A percentile compares a stretch with the other conserved stretches of the same genome.
Evolutionary conservation across 2,888 invertebrate genomes (phyloP).

Genomic region (Cabera pusaria): DNA sequence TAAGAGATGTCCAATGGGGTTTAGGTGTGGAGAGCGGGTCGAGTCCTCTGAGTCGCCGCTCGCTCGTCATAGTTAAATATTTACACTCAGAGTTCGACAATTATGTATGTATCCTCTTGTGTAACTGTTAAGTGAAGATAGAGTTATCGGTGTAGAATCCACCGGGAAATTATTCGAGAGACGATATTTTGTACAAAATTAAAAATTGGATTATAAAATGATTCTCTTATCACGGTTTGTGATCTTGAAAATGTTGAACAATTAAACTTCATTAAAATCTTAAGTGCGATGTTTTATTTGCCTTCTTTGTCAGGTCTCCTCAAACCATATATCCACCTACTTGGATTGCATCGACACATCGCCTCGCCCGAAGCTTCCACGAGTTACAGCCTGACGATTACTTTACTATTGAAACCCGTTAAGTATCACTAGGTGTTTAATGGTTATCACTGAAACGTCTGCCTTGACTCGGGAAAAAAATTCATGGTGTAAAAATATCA

Average conservation of each 20-base stretch:
- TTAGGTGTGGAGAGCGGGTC: slow-evolving; percentile 8
- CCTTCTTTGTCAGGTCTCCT: too few relatives aligned
- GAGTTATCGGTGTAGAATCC: slow-evolving; percentile 52
- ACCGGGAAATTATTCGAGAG: slow-evolving; percentile 62
- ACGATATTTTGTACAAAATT: slow-evolving; percentile 82
- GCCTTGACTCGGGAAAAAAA: too few relatives aligned
- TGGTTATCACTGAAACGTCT: too few relatives aligned
- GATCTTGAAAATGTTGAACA: slow-evolving; percentile 78
- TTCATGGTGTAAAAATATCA: too few relatives aligned
- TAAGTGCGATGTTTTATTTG: slow-evolving; percentile 30
- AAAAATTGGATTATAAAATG: slow-evolving; percentile 62
- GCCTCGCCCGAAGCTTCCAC: too few relatives aligned
- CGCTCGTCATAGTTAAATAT: slow-evolving; percentile 19
- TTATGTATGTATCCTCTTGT: slow-evolving; percentile 57
- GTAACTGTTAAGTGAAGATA: too few relatives aligned
- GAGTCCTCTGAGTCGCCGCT: slow-evolving; percentile 1
- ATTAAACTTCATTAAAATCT: slow-evolving; percentile 77
- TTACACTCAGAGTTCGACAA: slow-evolving; percentile 51
- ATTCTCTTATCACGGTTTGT: slow-evolving; percentile 72
- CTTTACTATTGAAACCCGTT: too few relatives aligned
- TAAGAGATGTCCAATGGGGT: slow-evolving; percentile 64
- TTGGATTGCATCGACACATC: too few relatives aligned
- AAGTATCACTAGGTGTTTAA: too few relatives aligned
- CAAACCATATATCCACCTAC: too few relatives aligned
- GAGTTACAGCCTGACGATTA: too few relatives aligned